Conservation (phyloP, 2,888 invertebrate species). For the Phanerotoma sp. region DNA sequence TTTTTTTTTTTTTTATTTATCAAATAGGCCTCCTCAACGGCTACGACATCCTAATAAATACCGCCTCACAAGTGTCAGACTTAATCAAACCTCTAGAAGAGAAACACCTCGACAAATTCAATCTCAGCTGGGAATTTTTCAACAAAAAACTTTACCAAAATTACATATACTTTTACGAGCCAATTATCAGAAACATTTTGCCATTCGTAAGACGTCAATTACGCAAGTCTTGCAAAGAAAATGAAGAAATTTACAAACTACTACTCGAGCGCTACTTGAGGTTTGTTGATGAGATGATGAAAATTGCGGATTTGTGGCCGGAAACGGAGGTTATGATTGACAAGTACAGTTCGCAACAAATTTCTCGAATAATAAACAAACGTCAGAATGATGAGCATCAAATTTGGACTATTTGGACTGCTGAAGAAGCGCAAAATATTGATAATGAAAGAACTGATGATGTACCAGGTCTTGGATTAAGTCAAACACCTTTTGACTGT, state of each 20-base stretch:
- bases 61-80: slow-evolving; percentile 63
- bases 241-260: slow-evolving; percentile 47
- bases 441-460: slow-evolving; percentile 1
- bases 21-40: slow-evolving; percentile 63
- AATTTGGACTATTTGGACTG: slow-evolving; percentile 45
- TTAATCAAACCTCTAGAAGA: slow-evolving; percentile 64
- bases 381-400: slow-evolving; percentile 44
- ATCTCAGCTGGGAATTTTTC: slow-evolving; percentile 68
- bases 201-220: slow-evolving; percentile 59
- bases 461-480: slow-evolving; percentile 16
- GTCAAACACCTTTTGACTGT: neutral
- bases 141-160: slow-evolving; percentile 69
- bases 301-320: slow-evolving; percentile 61
- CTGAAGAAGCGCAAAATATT: neutral
- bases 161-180: slow-evolving; percentile 58
- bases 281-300: slow-evolving; percentile 64
- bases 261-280: slow-evolving; percentile 61
- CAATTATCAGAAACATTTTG: slow-evolving; percentile 61
- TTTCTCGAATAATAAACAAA: slow-evolving; percentile 41
- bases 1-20: slow-evolving; percentile 6
- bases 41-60: slow-evolving; percentile 65
- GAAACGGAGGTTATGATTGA: slow-evolving; percentile 62
- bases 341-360: slow-evolving; percentile 54
- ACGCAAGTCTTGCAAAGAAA: slow-evolving; percentile 50
- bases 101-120: slow-evolving; percentile 64